Base-by-base conservation (phyloP, 2,888 invertebrate genomes). In the Dynastes hyllus region DNA sequence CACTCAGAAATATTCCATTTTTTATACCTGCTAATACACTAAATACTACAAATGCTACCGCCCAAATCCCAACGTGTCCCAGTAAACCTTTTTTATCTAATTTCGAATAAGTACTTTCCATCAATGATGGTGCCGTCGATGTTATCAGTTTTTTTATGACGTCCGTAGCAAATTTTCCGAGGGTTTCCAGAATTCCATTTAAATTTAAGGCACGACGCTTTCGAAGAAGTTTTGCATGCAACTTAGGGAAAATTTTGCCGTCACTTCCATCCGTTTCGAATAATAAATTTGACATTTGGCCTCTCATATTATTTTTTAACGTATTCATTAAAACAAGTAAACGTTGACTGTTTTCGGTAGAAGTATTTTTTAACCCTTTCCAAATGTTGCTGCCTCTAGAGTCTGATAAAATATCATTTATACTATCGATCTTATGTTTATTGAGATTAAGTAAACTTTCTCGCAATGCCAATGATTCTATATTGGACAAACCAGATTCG, bases 11-110 rank as follows among this genome's bases (percentile, higher is more conserved):
- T 51, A 51, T 13, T 27, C 69, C 69, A 50, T 69, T 69, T 51
- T 29, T 51, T 22, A 50, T 32, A 29, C 51, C 51, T 0, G 50
- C 51, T 29, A 40, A 0, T 58, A 61, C 9, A 22, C 58, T 58
- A 8, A 40, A 40, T 11, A 58, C 0, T 9, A n/a, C 1, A 58
- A 58, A 13, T 16, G 13, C 6, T 3, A 37, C 0, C 3, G 9
- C 9, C 55, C 58, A 58, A 6, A 73, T n/a, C 1, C 16, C 73
- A 58, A 73, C 22, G 2, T 58, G 6, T 16, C 73, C 73, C 4
- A 58, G 1, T 37, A 73, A 13, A 29, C 37, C 8, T 55, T 16
- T 16, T n/a, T 40, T 11, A 32, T 58, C 22, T 16, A 73, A 16
- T 1, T n/a, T 2, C 1, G 13, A 8, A 40, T 58, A 73, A n/a